Evolutionary conservation across 1,140 invertebrate species (phyloP).

Genomic region (Drosophila arizonae): DNA sequence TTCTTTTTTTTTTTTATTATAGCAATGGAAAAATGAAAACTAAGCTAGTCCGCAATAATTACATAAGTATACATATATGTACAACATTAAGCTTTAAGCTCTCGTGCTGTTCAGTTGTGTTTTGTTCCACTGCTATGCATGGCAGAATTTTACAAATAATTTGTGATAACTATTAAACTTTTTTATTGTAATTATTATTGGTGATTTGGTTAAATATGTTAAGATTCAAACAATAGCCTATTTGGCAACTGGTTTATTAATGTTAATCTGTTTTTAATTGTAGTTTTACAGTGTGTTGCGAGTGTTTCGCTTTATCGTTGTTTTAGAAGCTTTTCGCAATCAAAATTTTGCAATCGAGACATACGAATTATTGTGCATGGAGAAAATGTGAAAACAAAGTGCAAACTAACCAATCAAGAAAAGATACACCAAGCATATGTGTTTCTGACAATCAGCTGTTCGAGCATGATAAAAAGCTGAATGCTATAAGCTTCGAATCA

Average conservation of each 20-base stretch:
- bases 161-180: not conserved
- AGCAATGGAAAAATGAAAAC: slow-evolving; percentile 22
- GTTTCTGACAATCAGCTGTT: slow-evolving; percentile 30
- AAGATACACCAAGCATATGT: not conserved
- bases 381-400: slow-evolving; percentile 13
- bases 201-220: not conserved
- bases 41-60: slow-evolving; percentile 20
- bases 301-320: slow-evolving; percentile 13
- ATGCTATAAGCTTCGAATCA: slow-evolving; percentile 6
- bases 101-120: slow-evolving; percentile 43
- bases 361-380: slow-evolving; percentile 17
- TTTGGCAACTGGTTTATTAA: no score
- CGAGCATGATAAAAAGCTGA: slow-evolving; percentile 29
- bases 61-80: not conserved
- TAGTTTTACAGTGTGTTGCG: not conserved
- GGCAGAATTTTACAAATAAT: slow-evolving; percentile 10
- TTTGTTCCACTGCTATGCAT: slow-evolving; percentile 34
- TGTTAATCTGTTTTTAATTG: no score
- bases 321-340: slow-evolving; percentile 8
- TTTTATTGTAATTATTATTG: not conserved
- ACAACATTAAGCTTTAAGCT: slow-evolving; percentile 57
- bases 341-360: slow-evolving; percentile 22
- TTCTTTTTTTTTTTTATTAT: not conserved
- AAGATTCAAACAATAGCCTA: no score
- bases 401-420: slow-evolving; percentile 14